Conservation (phyloP, 2,113 vertebrate species). For the Strigops habroptila region DNA sequence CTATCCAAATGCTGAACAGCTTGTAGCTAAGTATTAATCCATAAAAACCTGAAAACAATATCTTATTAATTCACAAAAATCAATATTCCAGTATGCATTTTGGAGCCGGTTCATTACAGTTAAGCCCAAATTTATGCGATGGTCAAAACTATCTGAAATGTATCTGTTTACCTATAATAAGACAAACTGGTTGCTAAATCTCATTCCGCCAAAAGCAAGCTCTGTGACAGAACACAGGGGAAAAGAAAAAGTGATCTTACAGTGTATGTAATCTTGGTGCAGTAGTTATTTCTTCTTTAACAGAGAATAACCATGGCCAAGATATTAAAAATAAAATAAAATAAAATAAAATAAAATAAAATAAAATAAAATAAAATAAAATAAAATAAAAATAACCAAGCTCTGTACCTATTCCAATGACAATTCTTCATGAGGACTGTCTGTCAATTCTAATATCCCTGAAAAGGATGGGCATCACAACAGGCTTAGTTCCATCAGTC, state of each 20-base stretch:
- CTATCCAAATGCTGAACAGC: slow-evolving; percentile 32
- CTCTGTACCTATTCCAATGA: neutral
- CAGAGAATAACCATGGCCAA: neutral
- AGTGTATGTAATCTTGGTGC: neutral
- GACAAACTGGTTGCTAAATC: neutral
- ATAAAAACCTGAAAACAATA: slow-evolving; percentile 52
- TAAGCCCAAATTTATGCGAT: neutral
- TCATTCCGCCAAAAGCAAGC: neutral
- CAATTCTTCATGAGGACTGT: neutral
- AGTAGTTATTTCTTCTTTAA: neutral
- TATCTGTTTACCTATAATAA: slow-evolving; percentile 16
- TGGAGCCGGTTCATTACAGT: slow-evolving; percentile 16
- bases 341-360: too few species aligned
- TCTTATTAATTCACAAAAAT: slow-evolving; percentile 61
- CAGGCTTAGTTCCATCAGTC: neutral
- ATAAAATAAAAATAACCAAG: neutral
- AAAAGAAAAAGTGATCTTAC: neutral
- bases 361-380: too few species aligned
- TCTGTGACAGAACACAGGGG: neutral
- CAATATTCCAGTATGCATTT: slow-evolving; percentile 21
- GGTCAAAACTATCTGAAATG: neutral
- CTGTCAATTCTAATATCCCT: neutral
- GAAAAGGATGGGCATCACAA: neutral
- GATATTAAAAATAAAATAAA: neutral
- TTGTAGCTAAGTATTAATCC: slow-evolving; percentile 64